Conservation (phyloP, 2,113 vertebrate genomes). For the Ciconia boyciana region DNA sequence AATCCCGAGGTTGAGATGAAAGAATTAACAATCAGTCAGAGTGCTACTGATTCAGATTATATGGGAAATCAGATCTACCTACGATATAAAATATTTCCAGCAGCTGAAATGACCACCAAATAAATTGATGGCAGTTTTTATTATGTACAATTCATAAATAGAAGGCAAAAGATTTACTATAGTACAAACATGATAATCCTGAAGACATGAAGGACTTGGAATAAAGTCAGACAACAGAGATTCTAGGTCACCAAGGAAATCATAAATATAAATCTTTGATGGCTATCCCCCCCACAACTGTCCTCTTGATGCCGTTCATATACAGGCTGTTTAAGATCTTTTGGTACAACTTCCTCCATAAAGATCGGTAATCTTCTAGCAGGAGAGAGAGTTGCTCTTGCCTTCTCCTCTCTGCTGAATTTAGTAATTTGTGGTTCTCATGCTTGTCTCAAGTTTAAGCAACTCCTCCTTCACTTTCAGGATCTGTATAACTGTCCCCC, state of each 20-base stretch:
- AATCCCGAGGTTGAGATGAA: slow-evolving; percentile 5
- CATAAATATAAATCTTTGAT: neutral
- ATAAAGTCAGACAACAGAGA: neutral
- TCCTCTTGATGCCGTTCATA: neutral
- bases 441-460: neutral
- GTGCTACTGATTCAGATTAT: neutral
- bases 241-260: neutral
- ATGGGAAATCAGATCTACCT: neutral
- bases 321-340: neutral
- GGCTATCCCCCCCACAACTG: neutral
- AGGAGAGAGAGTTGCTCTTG: neutral
- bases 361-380: neutral
- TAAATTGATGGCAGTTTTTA: neutral
- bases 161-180: neutral
- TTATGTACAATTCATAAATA: neutral
- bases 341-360: neutral
- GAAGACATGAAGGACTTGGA: neutral
- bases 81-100: neutral
- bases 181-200: neutral
- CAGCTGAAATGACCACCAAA: slow-evolving; percentile 10
- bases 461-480: neutral
- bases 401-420: neutral
- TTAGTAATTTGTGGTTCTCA: neutral
- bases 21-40: slow-evolving; percentile 3
- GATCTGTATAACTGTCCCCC: neutral